A percentile compares a stretch with the other conserved stretches of the same genome.
Conservation (phyloP, 2,113 vertebrate genomes). For the Hypanus sabinus region DNA sequence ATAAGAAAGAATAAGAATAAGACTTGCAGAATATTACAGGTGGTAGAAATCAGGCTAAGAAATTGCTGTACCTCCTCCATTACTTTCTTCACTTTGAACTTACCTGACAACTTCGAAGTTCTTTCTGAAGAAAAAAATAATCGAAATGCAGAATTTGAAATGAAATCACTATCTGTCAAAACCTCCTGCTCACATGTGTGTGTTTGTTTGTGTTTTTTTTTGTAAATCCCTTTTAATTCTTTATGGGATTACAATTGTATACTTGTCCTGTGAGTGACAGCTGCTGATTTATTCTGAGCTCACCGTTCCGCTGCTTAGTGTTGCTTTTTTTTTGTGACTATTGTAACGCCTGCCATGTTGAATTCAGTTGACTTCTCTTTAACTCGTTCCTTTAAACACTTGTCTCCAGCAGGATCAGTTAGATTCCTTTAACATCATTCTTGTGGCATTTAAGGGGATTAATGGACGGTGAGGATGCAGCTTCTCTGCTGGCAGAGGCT, state of each 20-base stretch:
- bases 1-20: not conserved
- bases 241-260: slow-evolving; percentile 1
- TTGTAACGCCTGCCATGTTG: not conserved
- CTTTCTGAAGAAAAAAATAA: slow-evolving; percentile 2
- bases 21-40: not conserved
- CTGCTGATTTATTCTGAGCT: slow-evolving; percentile 22
- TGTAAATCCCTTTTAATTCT: slow-evolving; percentile 26
- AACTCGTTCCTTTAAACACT: not conserved
- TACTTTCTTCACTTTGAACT: not conserved
- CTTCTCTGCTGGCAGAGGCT: not conserved
- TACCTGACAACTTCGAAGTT: slow-evolving; percentile 9
- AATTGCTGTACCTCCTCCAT: not conserved
- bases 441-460: not conserved
- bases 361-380: slow-evolving; percentile 4
- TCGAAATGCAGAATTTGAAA: not conserved
- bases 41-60: not conserved
- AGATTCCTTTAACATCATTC: not conserved
- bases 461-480: not conserved
- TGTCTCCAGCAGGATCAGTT: not conserved
- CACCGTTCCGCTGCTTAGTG: not conserved
- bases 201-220: not conserved
- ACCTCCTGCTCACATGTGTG: not conserved
- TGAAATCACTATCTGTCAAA: not conserved
- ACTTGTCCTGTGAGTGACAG: slow-evolving; percentile 8
- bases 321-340: not conserved